Percentiles rank a stretch among this genome's conserved stretches.
These are phyloP conservation scores for Drosophila mimetica DNA, from an alignment of 2,888 invertebrate genomes.

Conservation along the genomic window DNA sequence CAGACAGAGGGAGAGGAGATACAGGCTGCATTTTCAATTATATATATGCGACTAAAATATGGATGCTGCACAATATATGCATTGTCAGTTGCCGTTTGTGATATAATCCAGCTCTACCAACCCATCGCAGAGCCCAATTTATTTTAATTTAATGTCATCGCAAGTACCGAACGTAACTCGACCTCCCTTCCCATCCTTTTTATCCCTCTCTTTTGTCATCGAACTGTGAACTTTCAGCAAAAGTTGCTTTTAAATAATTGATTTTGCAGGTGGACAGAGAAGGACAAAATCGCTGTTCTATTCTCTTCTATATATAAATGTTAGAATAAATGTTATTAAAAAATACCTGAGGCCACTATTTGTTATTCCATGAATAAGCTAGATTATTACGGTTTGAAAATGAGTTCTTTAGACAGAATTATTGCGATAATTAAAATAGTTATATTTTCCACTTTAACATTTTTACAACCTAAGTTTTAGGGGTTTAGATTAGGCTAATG, in stretches of 20 bases:
- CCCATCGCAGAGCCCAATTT: constrained; percentile 31
- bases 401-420: background rate
- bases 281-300: background rate
- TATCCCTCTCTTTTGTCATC: constrained; percentile 16
- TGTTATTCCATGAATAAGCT: too few relatives aligned
- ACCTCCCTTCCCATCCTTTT: background rate
- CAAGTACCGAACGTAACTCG: constrained; percentile 28
- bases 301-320: background rate
- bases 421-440: too few relatives aligned
- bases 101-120: constrained; percentile 27
- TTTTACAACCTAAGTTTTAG: too few relatives aligned
- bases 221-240: constrained; percentile 59
- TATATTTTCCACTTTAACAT: too few relatives aligned
- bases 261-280: background rate
- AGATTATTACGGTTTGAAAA: background rate
- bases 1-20: background rate
- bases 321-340: background rate
- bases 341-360: background rate
- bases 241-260: constrained; percentile 65
- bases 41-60: constrained; percentile 26
- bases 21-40: constrained; percentile 38
- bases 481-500: too few relatives aligned
- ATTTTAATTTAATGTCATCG: constrained; percentile 68
- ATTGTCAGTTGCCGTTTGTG: constrained; percentile 35
- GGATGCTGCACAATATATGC: constrained; percentile 11